A percentile compares a stretch with the other conserved stretches of the same genome.
Conservation (phyloP, 2,888 invertebrate species). For the Caenorhabditis angaria region DNA sequence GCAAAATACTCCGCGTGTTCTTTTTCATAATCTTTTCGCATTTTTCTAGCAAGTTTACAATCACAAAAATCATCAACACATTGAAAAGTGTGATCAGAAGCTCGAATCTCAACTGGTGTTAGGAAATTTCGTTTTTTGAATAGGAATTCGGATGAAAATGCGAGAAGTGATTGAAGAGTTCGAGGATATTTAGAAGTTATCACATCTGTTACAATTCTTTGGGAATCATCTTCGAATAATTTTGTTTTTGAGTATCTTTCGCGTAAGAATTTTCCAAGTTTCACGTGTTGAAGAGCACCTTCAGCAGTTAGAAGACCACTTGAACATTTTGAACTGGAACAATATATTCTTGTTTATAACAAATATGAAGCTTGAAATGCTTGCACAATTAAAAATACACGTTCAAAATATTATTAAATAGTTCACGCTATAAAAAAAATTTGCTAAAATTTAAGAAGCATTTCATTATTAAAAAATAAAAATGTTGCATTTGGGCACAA, state of each 20-base stretch:
- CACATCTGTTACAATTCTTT: constrained; percentile 29
- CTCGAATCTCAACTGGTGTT: constrained; percentile 21
- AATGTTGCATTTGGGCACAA: too few relatives aligned
- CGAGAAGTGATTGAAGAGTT: constrained; percentile 89
- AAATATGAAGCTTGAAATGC: too few relatives aligned
- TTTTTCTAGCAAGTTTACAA: constrained; percentile 30
- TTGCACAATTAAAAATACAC: too few relatives aligned
- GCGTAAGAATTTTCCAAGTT: constrained; percentile 80
- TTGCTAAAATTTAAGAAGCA: too few relatives aligned
- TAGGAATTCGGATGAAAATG: constrained; percentile 81
- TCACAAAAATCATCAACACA: constrained; percentile 43
- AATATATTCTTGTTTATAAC: not conserved
- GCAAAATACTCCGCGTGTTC: not conserved
- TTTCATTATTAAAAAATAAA: too few relatives aligned
- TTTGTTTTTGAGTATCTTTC: constrained; percentile 70
- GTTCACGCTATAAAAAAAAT: too few relatives aligned
- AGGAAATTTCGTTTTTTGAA: constrained; percentile 37
- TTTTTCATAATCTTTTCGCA: constrained; percentile 30
- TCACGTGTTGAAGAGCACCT: constrained; percentile 85
- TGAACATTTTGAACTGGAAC: constrained; percentile 52
- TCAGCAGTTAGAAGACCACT: constrained; percentile 81
- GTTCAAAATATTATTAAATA: too few relatives aligned
- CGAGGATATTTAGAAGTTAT: constrained; percentile 84
- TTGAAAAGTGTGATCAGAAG: constrained; percentile 51
- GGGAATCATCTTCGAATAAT: constrained; percentile 37